Percentiles rank a stretch among this genome's conserved stretches.
These are phyloP conservation scores for Zhuqinia jingwanae DNA, from an alignment of 2,888 invertebrate genomes.

Conservation along the genomic window DNA sequence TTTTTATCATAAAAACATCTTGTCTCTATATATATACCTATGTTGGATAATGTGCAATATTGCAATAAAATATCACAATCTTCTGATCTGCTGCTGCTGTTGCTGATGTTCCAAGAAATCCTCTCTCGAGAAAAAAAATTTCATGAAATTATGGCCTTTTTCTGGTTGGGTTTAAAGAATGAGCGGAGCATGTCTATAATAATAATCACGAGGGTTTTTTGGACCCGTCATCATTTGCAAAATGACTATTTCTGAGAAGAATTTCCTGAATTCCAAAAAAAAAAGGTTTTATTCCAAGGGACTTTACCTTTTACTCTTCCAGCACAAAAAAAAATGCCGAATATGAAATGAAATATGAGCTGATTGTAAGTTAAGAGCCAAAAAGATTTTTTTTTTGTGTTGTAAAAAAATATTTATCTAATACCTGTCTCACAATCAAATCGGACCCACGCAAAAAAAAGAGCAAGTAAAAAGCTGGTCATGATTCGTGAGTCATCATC, in stretches of 20 bases:
- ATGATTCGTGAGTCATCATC: conserved; percentile 73
- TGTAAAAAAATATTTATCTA: not conserved
- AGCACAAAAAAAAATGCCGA: not conserved
- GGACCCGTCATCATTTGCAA: conserved; percentile 22
- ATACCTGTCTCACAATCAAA: not conserved
- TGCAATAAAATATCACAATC: too few relatives aligned
- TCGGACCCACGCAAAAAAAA: not conserved
- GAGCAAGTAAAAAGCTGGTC: conserved; percentile 51
- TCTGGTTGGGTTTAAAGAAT: too few relatives aligned
- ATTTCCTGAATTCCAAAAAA: not conserved
- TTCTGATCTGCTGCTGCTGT: too few relatives aligned
- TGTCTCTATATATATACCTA: not conserved
- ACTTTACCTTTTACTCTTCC: not conserved
- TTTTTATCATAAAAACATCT: not conserved
- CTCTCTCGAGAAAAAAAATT: too few relatives aligned
- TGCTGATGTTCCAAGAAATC: too few relatives aligned
- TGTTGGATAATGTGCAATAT: not conserved
- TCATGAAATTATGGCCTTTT: too few relatives aligned
- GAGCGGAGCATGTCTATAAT: too few relatives aligned
- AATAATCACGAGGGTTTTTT: conserved; percentile 15
- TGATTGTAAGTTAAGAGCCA: too few relatives aligned
- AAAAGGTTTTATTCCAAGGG: not conserved
- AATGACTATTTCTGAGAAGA: not conserved
- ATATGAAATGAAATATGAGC: too few relatives aligned
- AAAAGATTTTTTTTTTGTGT: conserved; percentile 1